A percentile compares a stretch with the other conserved stretches of the same genome.
These are phyloP conservation scores for Porites evermanni DNA, from an alignment of 92 coral and sea anemone species.

Conservation along the genomic window DNA sequence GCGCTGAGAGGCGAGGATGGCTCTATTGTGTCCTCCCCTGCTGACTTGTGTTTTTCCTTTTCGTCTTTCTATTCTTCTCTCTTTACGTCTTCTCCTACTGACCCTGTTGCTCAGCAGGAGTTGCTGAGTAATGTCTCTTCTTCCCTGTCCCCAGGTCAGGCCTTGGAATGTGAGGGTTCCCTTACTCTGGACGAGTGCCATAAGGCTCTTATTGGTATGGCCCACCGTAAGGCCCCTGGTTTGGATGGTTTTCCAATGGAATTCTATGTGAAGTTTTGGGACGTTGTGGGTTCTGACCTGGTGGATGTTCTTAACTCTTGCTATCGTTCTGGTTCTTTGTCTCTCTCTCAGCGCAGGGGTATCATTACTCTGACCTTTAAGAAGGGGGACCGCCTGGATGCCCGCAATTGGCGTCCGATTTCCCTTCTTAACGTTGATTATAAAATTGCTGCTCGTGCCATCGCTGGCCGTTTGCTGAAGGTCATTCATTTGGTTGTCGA, in stretches of 20 bases:
- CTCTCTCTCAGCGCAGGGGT: slow-evolving; percentile 2
- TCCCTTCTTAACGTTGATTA: neutral
- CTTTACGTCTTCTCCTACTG: neutral
- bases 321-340: neutral
- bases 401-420: neutral
- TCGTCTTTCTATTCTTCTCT: neutral
- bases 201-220: slow-evolving; percentile 30
- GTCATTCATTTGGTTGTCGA: neutral
- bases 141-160: neutral
- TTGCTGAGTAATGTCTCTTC: neutral
- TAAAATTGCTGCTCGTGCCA: slow-evolving; percentile 1
- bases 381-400: neutral
- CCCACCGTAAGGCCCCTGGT: neutral
- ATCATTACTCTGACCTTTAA: neutral
- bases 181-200: slow-evolving; percentile 16
- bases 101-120: neutral
- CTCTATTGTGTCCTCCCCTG: neutral
- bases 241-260: slow-evolving; percentile 11
- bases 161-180: slow-evolving; percentile 26
- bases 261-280: slow-evolving; percentile 9
- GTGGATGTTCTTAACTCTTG: slow-evolving; percentile 1
- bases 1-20: too few species aligned
- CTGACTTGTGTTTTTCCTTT: neutral
- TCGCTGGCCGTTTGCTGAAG: neutral
- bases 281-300: slow-evolving; percentile 9